A percentile compares a stretch with the other conserved stretches of the same genome.
phyloP scores from a whole-genome alignment of 2,888 invertebrate species.

The Trissoscelio sp. region DNA sequence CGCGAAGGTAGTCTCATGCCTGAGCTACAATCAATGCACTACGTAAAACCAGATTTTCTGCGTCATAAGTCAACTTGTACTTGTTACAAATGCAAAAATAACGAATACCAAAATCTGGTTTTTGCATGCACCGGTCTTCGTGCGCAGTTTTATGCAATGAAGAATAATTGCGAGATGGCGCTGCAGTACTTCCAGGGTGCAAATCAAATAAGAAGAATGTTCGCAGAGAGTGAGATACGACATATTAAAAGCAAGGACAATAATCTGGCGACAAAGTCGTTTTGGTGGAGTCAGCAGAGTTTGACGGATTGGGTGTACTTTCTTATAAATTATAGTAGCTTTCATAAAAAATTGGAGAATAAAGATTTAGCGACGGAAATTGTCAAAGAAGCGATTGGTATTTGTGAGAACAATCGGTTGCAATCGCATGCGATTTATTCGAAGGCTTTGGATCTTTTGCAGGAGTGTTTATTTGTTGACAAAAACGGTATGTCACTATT shows the following conservation, averaged over 20 bases:
- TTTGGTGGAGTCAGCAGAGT: constrained; percentile 72
- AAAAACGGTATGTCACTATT: constrained; percentile 9
- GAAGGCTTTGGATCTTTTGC: constrained; percentile 65
- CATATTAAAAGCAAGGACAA: constrained; percentile 52
- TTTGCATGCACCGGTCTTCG: constrained; percentile 76
- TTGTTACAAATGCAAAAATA: constrained; percentile 78
- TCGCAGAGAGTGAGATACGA: constrained; percentile 30
- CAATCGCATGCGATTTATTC: constrained; percentile 75
- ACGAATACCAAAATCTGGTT: constrained; percentile 76
- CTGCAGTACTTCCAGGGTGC: constrained; percentile 78
- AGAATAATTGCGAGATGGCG: constrained; percentile 71
- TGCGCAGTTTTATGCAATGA: constrained; percentile 77
- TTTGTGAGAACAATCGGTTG: constrained; percentile 74
- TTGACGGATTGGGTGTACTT: constrained; percentile 75
- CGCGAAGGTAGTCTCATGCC: constrained; percentile 76
- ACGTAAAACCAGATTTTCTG: constrained; percentile 75
- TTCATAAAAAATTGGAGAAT: constrained; percentile 68
- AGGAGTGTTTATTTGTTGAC: constrained; percentile 3
- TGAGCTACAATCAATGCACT: constrained; percentile 72
- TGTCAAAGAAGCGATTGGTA: constrained; percentile 69
- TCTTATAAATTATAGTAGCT: constrained; percentile 76
- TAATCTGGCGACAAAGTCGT: constrained; percentile 38
- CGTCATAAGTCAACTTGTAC: constrained; percentile 73
- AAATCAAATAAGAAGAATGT: constrained; percentile 71
- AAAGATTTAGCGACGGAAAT: constrained; percentile 68